These are phyloP conservation scores for Bradypodion ventrale DNA, from an alignment of 2,797 vertebrate genomes.

Conservation along the genomic window DNA sequence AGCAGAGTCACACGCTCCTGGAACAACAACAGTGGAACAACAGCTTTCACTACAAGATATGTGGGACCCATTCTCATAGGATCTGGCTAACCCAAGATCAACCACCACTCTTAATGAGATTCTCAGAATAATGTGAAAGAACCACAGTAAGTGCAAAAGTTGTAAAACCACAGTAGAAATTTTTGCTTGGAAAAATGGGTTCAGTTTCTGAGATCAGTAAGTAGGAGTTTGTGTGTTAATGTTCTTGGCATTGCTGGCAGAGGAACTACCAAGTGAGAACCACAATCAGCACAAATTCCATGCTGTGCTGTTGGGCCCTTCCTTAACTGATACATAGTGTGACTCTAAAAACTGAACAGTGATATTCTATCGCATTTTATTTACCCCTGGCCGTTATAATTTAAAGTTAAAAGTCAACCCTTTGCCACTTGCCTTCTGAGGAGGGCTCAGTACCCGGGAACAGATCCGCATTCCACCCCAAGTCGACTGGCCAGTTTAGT, in stretches of 20 bases:
- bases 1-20: too few species aligned
- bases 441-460: not conserved
- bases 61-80: not conserved
- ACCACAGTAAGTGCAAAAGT: not conserved
- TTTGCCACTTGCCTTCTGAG: not conserved
- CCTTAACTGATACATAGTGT: not conserved
- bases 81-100: not conserved
- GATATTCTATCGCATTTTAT: not conserved
- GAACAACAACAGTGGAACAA: too few species aligned
- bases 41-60: too few species aligned
- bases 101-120: not conserved
- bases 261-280: not conserved
- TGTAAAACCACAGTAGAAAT: not conserved
- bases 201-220: too few species aligned
- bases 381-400: not conserved
- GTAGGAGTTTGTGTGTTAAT: not conserved
- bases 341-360: not conserved
- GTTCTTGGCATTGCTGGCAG: not conserved
- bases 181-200: not conserved
- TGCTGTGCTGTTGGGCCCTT: not conserved
- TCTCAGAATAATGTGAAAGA: not conserved
- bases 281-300: not conserved
- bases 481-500: not conserved
- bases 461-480: not conserved
- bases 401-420: not conserved